A percentile compares a stretch with the other conserved stretches of the same genome.
These are phyloP conservation scores for Rhagoletis zephyria DNA, from an alignment of 1,140 invertebrate species.

Conservation along the genomic window DNA sequence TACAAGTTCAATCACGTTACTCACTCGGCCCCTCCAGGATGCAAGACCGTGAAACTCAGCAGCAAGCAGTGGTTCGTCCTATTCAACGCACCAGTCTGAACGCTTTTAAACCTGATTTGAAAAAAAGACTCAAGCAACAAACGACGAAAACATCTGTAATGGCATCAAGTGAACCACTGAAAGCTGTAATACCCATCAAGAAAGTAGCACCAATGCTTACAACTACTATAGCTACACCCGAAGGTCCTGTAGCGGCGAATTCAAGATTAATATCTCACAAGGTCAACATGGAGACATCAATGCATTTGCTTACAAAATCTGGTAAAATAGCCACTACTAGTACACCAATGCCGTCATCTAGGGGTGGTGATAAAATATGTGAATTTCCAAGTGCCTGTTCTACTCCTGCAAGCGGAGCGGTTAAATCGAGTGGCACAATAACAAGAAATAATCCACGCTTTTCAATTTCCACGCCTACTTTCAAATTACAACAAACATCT, in stretches of 20 bases:
- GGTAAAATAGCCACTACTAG: conserved; percentile 31
- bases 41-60: conserved; percentile 52
- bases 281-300: conserved; percentile 4
- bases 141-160: conserved; percentile 52
- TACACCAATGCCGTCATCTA: conserved; percentile 24
- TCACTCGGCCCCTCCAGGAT: conserved; percentile 3
- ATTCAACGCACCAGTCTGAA: conserved; percentile 47
- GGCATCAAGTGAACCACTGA: conserved; percentile 55
- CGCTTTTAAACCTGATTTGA: conserved; percentile 56
- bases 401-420: not conserved
- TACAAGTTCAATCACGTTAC: conserved; percentile 4
- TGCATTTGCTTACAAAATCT: conserved; percentile 8
- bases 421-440: not conserved
- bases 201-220: conserved; percentile 57
- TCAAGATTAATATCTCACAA: not conserved
- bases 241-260: not conserved
- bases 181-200: conserved; percentile 57
- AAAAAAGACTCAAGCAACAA: conserved; percentile 53
- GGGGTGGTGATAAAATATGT: not conserved
- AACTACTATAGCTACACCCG: not conserved
- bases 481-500: not conserved
- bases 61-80: conserved; percentile 31
- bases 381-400: not conserved
- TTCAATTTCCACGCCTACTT: conserved; percentile 7
- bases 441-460: conserved; percentile 13